Evolutionary conservation across 1,140 invertebrate species (phyloP).

Genomic region (Plectrocnemia conspersa): DNA sequence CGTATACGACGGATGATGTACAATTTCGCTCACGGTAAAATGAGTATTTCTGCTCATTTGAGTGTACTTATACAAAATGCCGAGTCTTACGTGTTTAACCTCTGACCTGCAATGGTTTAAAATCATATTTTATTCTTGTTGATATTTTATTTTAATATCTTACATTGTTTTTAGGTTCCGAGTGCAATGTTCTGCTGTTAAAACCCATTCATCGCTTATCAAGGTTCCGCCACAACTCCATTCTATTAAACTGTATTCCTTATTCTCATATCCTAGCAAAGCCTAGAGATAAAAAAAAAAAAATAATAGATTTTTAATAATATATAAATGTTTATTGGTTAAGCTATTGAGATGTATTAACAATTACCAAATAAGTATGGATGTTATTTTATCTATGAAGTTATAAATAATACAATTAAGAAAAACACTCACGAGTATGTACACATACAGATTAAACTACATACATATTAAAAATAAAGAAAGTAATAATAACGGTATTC

Average conservation of each 20-base stretch:
- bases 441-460: not conserved
- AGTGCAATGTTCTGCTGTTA: constrained; percentile 28
- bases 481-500: not conserved
- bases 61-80: not conserved
- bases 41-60: not conserved
- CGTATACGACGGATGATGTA: constrained; percentile 25
- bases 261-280: not conserved
- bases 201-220: constrained; percentile 25
- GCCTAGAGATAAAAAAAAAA: not conserved
- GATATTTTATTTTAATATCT: not conserved
- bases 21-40: not conserved
- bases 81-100: not conserved
- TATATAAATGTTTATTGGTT: not conserved
- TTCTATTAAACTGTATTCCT: not conserved
- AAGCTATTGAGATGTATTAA: not conserved
- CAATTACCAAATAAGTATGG: not conserved
- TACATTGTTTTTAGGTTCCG: not conserved
- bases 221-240: constrained; percentile 32
- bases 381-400: not conserved
- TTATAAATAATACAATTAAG: not conserved
- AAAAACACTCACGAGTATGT: not conserved
- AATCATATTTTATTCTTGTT: not conserved
- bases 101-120: not conserved
- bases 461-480: not conserved
- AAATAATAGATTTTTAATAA: not conserved